A percentile compares a stretch with the other conserved stretches of the same genome.
Conservation (phyloP, 2,888 invertebrate genomes). For the Tortrix viridana region DNA sequence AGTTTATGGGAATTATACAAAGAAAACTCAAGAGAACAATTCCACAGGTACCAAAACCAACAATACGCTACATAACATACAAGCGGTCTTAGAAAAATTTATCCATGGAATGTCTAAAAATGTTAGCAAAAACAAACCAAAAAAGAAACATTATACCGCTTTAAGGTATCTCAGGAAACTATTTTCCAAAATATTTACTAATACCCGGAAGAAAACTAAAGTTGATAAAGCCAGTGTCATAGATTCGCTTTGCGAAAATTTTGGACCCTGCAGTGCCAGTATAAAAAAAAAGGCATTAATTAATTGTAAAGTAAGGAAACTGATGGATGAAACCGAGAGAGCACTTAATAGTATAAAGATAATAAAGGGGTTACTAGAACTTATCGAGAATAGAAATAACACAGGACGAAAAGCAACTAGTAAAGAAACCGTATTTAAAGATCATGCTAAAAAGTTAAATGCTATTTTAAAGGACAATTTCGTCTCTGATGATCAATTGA, state of each 20-base stretch:
- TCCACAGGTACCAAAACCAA: not conserved
- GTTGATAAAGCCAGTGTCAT: conserved; percentile 52
- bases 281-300: conserved; percentile 49
- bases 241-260: conserved; percentile 57
- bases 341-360: conserved; percentile 61
- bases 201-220: conserved; percentile 40
- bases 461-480: conserved; percentile 54
- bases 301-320: conserved; percentile 54
- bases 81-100: conserved; percentile 43
- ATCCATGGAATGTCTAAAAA: conserved; percentile 44
- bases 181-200: conserved; percentile 57
- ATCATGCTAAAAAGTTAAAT: conserved; percentile 57
- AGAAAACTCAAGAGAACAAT: conserved; percentile 27
- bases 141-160: conserved; percentile 46
- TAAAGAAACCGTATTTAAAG: conserved; percentile 39
- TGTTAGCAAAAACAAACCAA: conserved; percentile 41
- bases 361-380: conserved; percentile 61
- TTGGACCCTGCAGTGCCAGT: conserved; percentile 55
- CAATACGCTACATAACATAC: conserved; percentile 35
- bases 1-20: too few species aligned
- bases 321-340: conserved; percentile 57
- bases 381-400: conserved; percentile 46
- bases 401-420: conserved; percentile 27
- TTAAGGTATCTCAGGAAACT: conserved; percentile 59
- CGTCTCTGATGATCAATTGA: conserved; percentile 43